Evolutionary conservation across 2,113 vertebrate genomes (phyloP).

Genomic region (Phalacrocorax brasilianus): DNA sequence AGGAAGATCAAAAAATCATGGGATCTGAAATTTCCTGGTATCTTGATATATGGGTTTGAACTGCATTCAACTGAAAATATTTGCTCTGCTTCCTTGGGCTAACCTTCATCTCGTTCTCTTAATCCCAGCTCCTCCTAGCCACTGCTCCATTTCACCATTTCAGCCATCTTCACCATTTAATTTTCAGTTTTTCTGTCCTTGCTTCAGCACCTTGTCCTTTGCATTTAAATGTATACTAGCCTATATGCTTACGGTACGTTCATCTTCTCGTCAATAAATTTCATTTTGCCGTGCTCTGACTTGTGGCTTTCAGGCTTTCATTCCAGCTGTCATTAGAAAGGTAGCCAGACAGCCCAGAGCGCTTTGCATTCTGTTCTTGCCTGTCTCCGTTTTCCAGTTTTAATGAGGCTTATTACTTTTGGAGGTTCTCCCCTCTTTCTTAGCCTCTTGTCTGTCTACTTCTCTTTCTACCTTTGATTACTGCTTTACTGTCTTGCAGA

Average conservation of each 20-base stretch:
- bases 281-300: neutral
- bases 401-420: neutral
- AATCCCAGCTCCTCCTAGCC: neutral
- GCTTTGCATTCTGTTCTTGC: neutral
- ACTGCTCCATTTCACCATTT: neutral
- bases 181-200: neutral
- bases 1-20: neutral
- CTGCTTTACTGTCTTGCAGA: neutral
- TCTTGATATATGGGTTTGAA: neutral
- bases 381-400: neutral
- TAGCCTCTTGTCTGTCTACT: neutral
- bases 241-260: neutral
- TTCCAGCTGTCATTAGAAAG: neutral
- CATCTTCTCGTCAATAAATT: neutral
- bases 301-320: neutral
- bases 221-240: neutral
- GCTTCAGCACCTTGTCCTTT: neutral
- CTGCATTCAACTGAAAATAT: neutral
- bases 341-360: neutral
- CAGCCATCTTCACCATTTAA: neutral
- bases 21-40: neutral
- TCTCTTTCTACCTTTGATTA: neutral
- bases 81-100: neutral
- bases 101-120: neutral
- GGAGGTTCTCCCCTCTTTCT: neutral